These are phyloP conservation scores for Ornithoptera priamus DNA, from an alignment of 2,888 invertebrate genomes.

Conservation along the genomic window DNA sequence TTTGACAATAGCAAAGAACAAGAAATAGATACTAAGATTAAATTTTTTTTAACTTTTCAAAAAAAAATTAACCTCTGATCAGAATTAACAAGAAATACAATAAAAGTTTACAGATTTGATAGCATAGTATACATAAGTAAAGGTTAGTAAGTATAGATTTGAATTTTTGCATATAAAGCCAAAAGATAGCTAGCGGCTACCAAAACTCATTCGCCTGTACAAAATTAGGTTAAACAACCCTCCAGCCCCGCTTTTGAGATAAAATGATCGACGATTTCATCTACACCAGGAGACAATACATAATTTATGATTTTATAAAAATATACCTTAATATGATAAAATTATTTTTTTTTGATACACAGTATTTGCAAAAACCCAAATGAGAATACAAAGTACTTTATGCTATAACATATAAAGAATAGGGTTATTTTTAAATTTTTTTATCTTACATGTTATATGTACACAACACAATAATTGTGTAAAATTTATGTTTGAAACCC, in stretches of 20 bases:
- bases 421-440: slow-evolving; percentile 20
- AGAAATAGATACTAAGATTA: no score
- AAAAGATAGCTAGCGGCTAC: slow-evolving; percentile 75
- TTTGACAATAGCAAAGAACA: no score
- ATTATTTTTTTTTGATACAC: background rate
- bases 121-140: background rate
- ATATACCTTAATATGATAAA: background rate
- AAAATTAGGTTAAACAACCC: slow-evolving; percentile 72
- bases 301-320: background rate
- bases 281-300: slow-evolving; percentile 30
- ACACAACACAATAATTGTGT: slow-evolving; percentile 60
- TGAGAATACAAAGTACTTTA: slow-evolving; percentile 17
- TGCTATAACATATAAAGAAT: background rate
- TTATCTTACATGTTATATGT: slow-evolving; percentile 18
- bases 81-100: background rate
- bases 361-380: background rate
- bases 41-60: no score
- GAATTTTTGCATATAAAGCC: slow-evolving; percentile 34
- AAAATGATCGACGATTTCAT: slow-evolving; percentile 54
- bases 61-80: no score
- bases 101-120: background rate
- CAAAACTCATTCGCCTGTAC: slow-evolving; percentile 79
- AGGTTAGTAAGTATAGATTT: slow-evolving; percentile 20
- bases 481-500: slow-evolving; percentile 76
- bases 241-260: slow-evolving; percentile 57